phyloP scores from a whole-genome alignment of 2,888 invertebrate species.

The Tortricodes alternella region DNA sequence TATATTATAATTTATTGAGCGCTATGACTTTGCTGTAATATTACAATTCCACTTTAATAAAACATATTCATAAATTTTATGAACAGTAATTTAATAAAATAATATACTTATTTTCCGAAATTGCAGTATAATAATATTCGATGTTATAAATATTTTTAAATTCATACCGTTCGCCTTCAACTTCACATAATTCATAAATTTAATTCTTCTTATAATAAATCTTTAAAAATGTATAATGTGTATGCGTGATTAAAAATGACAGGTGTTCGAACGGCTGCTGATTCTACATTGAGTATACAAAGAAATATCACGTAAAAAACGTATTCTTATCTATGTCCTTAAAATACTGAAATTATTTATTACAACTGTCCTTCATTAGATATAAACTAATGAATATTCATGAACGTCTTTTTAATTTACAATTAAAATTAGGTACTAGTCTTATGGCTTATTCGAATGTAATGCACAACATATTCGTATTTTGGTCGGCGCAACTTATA shows the following conservation, averaged over 20 bases:
- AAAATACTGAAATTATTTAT: constrained; percentile 13
- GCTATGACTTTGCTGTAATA: constrained; percentile 40
- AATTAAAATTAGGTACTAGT: constrained; percentile 16
- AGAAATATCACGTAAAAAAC: constrained; percentile 28
- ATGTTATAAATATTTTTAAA: constrained; percentile 1
- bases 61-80: background rate
- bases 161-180: background rate
- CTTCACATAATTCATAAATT: background rate
- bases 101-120: constrained; percentile 2
- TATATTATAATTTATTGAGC: constrained; percentile 56
- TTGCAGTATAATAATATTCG: constrained; percentile 18
- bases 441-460: constrained; percentile 20
- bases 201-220: constrained; percentile 18
- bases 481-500: constrained; percentile 63
- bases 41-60: background rate
- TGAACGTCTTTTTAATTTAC: constrained; percentile 8
- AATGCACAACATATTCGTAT: constrained; percentile 43
- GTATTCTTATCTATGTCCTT: constrained; percentile 20
- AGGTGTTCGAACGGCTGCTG: constrained; percentile 6
- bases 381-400: constrained; percentile 7
- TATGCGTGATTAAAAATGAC: constrained; percentile 3
- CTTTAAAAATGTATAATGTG: constrained; percentile 20
- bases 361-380: constrained; percentile 7
- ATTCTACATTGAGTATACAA: constrained; percentile 13
- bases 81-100: constrained; percentile 13